Evolutionary conservation across 2,888 invertebrate species (phyloP), one percentile per base, ranked within the genome.

Genomic region (Erebia ligea): DNA sequence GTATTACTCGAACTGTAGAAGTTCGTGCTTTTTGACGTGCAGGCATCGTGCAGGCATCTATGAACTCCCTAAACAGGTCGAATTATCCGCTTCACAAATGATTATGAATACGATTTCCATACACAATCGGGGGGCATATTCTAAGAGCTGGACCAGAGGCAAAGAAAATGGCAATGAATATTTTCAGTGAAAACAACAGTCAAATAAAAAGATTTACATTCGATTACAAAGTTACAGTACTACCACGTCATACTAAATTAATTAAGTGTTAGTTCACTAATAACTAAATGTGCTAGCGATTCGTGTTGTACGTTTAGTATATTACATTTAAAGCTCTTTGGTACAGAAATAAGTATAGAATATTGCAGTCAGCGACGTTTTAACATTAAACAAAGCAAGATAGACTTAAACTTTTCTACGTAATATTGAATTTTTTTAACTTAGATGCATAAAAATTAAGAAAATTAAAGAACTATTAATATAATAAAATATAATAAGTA

Each of bases 281-380:
- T 15, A 48, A 62, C 62, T 62, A 62, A 62, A 62, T 19, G 48
- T 62, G 62, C 21, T 62, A 45, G 45, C 13, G 42, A 15, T 62
- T 62, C 21, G 15, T 62, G 48, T 48, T 48, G 45, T 19, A 61
- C n/a, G 42, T 4, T 45, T 45, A 42, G 9, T 61, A 61, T 48
- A 48, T 48, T 21, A 48, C 11, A 62, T 62, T 62, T 62, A 62
- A 62, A 62, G 62, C 62, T 48, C 62, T 62, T 62, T 62, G 45
- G 48, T 62, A 48, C 8, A 21, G 48, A 62, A 62, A 48, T 48
- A 62, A 19, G 21, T 45, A 21, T 3, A 15, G 48, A 21, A 10
- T 8, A 21, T 21, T 8, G 48, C 45, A 48, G 15, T 21, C 62
- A 45, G 15, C 15, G 13, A 48, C 48, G 2, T 62, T 48, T 48